These are phyloP conservation scores for Procavia capensis DNA, from an alignment of 2,113 vertebrate species.

Conservation along the genomic window DNA sequence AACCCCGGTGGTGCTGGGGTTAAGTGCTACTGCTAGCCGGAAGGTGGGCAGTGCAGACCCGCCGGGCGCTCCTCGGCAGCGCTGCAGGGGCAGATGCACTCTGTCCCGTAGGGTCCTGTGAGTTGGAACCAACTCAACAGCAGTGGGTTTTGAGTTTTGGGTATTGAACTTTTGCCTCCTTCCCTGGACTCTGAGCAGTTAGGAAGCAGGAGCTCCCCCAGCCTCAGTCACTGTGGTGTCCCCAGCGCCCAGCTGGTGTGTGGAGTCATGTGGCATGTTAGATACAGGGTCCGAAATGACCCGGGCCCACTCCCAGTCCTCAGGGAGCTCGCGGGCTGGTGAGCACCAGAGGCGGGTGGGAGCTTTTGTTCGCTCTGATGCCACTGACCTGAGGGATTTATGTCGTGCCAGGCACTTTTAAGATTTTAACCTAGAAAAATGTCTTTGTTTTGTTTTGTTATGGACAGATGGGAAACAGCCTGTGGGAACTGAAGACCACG, in stretches of 20 bases:
- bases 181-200: neutral
- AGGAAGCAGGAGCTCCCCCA: neutral
- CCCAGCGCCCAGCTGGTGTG: neutral
- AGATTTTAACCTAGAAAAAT: neutral
- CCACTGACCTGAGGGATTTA: neutral
- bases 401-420: neutral
- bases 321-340: neutral
- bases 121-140: too few relatives aligned
- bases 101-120: too few relatives aligned
- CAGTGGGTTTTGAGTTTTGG: too few relatives aligned
- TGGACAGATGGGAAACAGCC: neutral
- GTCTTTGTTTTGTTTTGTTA: neutral
- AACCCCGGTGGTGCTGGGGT: too few relatives aligned
- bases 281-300: neutral
- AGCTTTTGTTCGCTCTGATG: neutral
- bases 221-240: neutral
- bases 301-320: neutral
- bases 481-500: neutral
- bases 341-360: neutral
- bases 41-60: too few relatives aligned
- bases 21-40: too few relatives aligned
- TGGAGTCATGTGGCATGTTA: neutral
- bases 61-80: too few relatives aligned
- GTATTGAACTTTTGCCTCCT: neutral
- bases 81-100: too few relatives aligned